A percentile compares a stretch with the other conserved stretches of the same genome.
phyloP scores from a whole-genome alignment of 1,140 invertebrate species.

The Neotoxoptera formosana region DNA sequence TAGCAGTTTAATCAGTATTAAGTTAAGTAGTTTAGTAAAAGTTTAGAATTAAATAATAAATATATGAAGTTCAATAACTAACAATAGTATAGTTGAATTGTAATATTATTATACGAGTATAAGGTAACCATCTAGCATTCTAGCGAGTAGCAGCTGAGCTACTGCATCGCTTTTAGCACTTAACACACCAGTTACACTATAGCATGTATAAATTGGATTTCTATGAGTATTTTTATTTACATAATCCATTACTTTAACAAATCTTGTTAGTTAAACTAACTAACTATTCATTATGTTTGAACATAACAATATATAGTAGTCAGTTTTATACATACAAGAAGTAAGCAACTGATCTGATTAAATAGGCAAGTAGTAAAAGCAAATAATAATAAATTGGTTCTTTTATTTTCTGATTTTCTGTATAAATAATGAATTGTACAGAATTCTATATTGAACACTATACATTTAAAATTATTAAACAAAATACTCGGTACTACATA shows the following conservation, averaged over 20 bases:
- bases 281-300: background rate
- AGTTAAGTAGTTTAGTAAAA: too few species aligned
- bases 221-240: background rate
- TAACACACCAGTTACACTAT: background rate
- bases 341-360: background rate
- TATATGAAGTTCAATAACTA: background rate
- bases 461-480: slow-evolving; percentile 56
- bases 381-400: slow-evolving; percentile 57
- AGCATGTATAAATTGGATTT: background rate
- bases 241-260: background rate
- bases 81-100: background rate
- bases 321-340: background rate
- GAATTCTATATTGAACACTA: slow-evolving; percentile 57
- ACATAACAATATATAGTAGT: background rate
- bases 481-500: slow-evolving; percentile 56
- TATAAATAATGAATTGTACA: slow-evolving; percentile 57
- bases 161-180: background rate
- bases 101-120: background rate
- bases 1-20: background rate
- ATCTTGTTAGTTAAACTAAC: background rate
- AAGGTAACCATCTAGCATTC: background rate
- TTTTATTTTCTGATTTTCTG: slow-evolving; percentile 56
- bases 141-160: background rate
- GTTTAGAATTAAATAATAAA: background rate
- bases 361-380: background rate